These are phyloP conservation scores for Drosophila obscura DNA, from an alignment of 1,140 invertebrate genomes.

Conservation along the genomic window DNA sequence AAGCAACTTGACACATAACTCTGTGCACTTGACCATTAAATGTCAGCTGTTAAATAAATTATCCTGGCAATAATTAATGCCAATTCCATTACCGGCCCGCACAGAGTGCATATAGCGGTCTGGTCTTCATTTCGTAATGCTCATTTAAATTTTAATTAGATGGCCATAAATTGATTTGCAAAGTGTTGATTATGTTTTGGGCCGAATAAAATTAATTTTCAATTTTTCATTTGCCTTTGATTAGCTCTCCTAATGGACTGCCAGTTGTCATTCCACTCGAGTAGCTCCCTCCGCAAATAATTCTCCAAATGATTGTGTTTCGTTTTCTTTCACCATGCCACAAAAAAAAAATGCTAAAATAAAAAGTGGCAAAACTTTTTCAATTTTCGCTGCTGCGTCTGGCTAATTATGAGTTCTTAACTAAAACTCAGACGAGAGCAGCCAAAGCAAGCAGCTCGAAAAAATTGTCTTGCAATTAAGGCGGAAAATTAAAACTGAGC, in stretches of 20 bases:
- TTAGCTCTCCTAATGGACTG: constrained; percentile 25
- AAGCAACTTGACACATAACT: constrained; percentile 10
- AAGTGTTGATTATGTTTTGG: constrained; percentile 24
- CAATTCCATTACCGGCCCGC: constrained; percentile 11
- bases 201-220: constrained; percentile 6
- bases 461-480: constrained; percentile 51
- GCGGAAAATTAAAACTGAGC: constrained; percentile 35
- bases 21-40: constrained; percentile 26
- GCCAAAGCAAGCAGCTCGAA: not conserved
- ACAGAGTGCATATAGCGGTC: not conserved
- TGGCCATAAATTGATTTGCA: constrained; percentile 6
- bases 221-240: constrained; percentile 14
- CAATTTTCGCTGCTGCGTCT: constrained; percentile 34
- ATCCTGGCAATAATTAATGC: constrained; percentile 28
- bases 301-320: constrained; percentile 3
- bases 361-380: constrained; percentile 40
- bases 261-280: constrained; percentile 1
- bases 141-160: constrained; percentile 22
- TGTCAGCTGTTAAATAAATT: constrained; percentile 54
- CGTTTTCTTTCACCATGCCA: not conserved
- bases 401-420: constrained; percentile 47
- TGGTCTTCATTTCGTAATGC: not conserved
- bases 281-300: not conserved
- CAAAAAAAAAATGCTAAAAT: constrained; percentile 3
- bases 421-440: constrained; percentile 25